Percentiles rank a stretch among this genome's conserved stretches.
Conservation (phyloP, 1,140 invertebrate genomes). For the Calliphora vicina region DNA sequence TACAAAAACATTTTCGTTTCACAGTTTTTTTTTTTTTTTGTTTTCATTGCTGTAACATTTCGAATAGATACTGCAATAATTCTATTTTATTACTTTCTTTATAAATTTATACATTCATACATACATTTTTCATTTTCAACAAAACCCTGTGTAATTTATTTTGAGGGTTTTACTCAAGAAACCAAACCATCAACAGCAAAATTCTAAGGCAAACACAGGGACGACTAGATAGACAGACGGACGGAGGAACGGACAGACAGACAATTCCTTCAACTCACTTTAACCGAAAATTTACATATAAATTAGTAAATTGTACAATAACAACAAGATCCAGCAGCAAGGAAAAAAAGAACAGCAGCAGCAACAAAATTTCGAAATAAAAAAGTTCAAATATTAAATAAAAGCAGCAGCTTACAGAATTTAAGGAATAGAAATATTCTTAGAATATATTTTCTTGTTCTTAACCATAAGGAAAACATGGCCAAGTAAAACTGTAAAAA, state of each 20-base stretch:
- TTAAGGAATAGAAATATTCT: too few relatives aligned
- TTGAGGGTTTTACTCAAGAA: background rate
- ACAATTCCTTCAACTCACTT: background rate
- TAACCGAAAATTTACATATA: constrained; percentile 10
- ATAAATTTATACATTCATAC: too few relatives aligned
- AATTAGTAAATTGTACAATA: background rate
- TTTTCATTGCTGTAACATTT: too few relatives aligned
- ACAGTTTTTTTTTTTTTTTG: background rate
- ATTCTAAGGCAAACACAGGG: background rate
- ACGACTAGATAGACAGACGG: background rate
- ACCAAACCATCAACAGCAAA: background rate
- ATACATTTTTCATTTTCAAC: background rate
- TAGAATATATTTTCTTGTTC: background rate
- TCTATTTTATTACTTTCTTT: too few relatives aligned
- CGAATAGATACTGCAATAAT: too few relatives aligned
- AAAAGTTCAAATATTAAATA: background rate
- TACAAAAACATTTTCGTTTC: background rate
- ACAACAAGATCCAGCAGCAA: background rate
- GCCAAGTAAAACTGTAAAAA: too few relatives aligned
- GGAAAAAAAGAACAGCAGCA: background rate
- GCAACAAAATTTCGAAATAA: background rate
- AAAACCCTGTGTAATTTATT: background rate
- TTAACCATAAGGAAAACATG: background rate
- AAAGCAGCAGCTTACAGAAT: background rate
- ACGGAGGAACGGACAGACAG: background rate